phyloP scores from a whole-genome alignment of 2,797 vertebrate genomes.

The Pangasius sanitwongsei region DNA sequence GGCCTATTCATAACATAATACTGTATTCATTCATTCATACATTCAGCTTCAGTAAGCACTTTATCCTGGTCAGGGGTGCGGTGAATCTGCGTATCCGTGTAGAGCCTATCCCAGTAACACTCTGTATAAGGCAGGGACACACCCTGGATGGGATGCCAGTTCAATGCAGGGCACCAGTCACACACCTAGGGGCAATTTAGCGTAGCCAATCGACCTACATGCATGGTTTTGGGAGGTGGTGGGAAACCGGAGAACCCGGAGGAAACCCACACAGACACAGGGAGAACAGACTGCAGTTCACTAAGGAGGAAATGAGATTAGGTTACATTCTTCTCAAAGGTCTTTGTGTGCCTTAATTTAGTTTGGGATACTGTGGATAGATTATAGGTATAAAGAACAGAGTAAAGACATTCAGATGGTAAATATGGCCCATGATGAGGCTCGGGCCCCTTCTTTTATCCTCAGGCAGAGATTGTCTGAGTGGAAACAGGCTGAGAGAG shows the following conservation, averaged over 20 bases:
- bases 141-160: neutral
- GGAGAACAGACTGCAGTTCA: neutral
- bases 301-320: constrained; percentile 11
- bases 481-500: neutral
- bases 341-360: neutral
- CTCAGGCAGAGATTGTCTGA: constrained; percentile 25
- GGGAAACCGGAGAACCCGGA: constrained; percentile 1
- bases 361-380: neutral
- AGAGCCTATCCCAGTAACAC: neutral
- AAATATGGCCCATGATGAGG: constrained; percentile 39
- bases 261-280: neutral
- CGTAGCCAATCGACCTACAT: neutral
- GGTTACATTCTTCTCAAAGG: neutral
- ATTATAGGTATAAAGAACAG: constrained; percentile 18
- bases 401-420: constrained; percentile 42
- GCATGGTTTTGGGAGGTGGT: neutral
- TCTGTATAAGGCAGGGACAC: neutral
- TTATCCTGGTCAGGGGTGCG: neutral
- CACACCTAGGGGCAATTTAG: constrained; percentile 18
- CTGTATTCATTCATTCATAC: neutral
- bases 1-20: neutral
- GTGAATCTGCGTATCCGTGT: neutral
- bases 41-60: neutral
- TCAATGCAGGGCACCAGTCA: constrained; percentile 13
- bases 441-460: constrained; percentile 35